phyloP scores from a whole-genome alignment of 1,140 invertebrate genomes.

The Lysiphlebus fabarum region DNA sequence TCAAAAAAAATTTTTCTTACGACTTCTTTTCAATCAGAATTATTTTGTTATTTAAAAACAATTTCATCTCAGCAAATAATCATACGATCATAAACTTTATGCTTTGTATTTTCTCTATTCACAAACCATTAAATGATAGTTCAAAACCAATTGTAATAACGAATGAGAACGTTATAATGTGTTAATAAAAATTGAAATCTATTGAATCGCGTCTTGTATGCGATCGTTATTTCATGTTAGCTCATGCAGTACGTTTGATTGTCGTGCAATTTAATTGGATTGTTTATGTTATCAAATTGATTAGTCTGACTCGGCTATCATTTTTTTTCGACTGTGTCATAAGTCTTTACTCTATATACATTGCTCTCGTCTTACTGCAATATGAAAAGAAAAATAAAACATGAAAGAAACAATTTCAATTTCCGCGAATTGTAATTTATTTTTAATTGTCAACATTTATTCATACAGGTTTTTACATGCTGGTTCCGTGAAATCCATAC shows the following conservation, averaged over 20 bases:
- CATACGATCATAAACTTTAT: too few species aligned
- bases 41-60: too few species aligned
- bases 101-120: too few species aligned
- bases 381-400: too few species aligned
- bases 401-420: neutral
- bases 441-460: neutral
- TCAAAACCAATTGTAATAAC: neutral
- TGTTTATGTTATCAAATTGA: conserved; percentile 3
- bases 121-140: too few species aligned
- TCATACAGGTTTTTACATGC: neutral
- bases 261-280: conserved; percentile 14
- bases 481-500: neutral
- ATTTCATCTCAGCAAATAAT: too few species aligned
- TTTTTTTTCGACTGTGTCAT: conserved; percentile 1
- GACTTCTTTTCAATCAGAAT: too few species aligned
- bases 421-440: neutral
- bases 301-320: neutral
- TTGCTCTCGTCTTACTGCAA: too few species aligned
- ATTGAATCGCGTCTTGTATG: neutral
- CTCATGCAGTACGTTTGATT: neutral
- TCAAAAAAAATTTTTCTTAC: too few species aligned
- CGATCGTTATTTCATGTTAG: neutral
- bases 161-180: neutral
- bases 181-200: neutral
- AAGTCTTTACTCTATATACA: neutral